These are phyloP conservation scores for Cathartes aura DNA, from an alignment of 2,113 vertebrate genomes.

Conservation along the genomic window DNA sequence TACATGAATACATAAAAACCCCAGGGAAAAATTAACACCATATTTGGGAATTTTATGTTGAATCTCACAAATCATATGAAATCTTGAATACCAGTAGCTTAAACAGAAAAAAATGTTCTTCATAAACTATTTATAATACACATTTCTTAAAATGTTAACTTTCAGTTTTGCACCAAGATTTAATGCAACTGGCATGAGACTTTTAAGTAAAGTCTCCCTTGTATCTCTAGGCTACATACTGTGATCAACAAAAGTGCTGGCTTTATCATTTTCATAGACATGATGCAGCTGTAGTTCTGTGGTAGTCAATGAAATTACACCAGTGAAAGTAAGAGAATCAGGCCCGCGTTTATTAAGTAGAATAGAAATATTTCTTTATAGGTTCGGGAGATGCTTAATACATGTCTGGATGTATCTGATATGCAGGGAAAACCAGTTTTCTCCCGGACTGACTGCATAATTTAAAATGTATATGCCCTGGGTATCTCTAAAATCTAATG, in stretches of 20 bases:
- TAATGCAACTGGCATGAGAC: not conserved
- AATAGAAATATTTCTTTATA: not conserved
- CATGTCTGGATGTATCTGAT: not conserved
- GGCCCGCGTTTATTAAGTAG: not conserved
- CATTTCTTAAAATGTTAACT: conserved; percentile 34
- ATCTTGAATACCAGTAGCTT: not conserved
- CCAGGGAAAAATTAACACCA: not conserved
- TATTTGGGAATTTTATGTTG: not conserved
- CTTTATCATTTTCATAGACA: not conserved
- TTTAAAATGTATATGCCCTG: not conserved
- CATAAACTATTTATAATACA: conserved; percentile 29
- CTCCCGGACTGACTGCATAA: not conserved
- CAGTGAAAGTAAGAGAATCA: not conserved
- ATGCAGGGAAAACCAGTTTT: not conserved
- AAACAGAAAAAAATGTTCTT: not conserved
- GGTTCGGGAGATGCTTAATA: not conserved
- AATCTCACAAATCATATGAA: not conserved
- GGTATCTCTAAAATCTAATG: not conserved
- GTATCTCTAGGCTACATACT: not conserved
- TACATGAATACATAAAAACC: not conserved
- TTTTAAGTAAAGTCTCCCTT: conserved; percentile 14
- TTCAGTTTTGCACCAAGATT: conserved; percentile 37
- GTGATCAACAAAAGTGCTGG: not conserved
- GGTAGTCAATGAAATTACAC: not conserved
- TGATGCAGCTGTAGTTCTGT: not conserved